phyloP scores from a whole-genome alignment of 2,113 vertebrate genomes.

The Macquaria australasica region DNA sequence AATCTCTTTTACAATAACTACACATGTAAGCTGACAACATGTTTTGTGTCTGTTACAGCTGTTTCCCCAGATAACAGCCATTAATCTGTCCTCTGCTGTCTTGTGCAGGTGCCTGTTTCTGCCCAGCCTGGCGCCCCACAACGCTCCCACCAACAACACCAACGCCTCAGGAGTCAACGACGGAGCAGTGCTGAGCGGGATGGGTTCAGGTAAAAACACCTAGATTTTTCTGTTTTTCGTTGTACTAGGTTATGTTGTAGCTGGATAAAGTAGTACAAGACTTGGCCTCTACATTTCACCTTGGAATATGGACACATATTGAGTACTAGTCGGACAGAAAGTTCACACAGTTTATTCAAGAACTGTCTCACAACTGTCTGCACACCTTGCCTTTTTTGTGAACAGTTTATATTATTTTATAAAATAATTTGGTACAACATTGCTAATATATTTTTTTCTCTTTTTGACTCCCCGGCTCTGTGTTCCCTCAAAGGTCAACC shows the following conservation, averaged over 20 bases:
- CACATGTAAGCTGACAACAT: neutral
- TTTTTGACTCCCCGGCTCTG: too few relatives aligned
- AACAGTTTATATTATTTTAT: neutral
- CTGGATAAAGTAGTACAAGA: neutral
- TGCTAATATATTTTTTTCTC: too few relatives aligned
- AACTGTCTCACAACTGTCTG: neutral
- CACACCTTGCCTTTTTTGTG: neutral
- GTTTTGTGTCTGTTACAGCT: constrained; percentile 8
- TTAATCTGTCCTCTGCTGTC: constrained; percentile 33
- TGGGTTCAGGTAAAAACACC: constrained; percentile 88
- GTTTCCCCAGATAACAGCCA: neutral
- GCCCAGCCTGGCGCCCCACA: constrained; percentile 97
- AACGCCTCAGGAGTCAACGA: constrained; percentile 91
- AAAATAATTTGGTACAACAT: neutral
- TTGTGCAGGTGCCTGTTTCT: constrained; percentile 92
- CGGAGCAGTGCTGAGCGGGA: constrained; percentile 94
- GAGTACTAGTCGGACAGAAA: neutral
- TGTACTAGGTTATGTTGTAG: neutral
- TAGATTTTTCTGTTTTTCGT: neutral
- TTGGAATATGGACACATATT: neutral
- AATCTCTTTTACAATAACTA: neutral
- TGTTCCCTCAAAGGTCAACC: neutral
- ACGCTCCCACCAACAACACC: constrained; percentile 91
- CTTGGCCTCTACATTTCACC: neutral
- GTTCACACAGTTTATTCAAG: too few relatives aligned